Percentiles rank a stretch among this genome's conserved stretches.
phyloP scores from a whole-genome alignment of 2,113 vertebrate species.

The Microtus richardsoni region DNA sequence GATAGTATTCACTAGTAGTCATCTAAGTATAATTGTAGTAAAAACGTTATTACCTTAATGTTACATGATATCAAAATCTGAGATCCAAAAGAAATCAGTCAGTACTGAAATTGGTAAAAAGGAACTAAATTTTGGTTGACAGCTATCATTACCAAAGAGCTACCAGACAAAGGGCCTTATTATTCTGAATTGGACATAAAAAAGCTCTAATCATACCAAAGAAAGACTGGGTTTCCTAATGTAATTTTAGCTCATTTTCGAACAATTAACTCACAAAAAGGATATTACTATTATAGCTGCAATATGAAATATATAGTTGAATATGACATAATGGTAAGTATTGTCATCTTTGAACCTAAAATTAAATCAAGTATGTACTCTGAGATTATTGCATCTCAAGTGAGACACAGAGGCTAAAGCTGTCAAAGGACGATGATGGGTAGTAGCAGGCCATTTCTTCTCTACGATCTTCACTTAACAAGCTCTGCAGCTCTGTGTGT shows the following conservation, averaged over 20 bases:
- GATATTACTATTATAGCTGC: not conserved
- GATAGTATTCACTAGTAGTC: slow-evolving; percentile 6
- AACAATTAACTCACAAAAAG: slow-evolving; percentile 48
- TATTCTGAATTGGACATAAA: not conserved
- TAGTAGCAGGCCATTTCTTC: not conserved
- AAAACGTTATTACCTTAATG: slow-evolving; percentile 2
- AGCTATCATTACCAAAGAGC: not conserved
- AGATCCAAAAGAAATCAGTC: not conserved
- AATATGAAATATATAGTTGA: slow-evolving; percentile 35
- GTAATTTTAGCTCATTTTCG: slow-evolving; percentile 26
- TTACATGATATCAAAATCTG: slow-evolving; percentile 10
- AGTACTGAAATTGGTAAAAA: slow-evolving; percentile 15
- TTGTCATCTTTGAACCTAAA: slow-evolving; percentile 32
- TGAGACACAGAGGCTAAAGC: slow-evolving; percentile 32
- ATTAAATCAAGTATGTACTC: not conserved
- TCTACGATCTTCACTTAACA: not conserved
- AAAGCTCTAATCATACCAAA: not conserved
- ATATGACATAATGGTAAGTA: slow-evolving; percentile 16
- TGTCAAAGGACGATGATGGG: not conserved
- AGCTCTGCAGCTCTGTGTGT: not conserved
- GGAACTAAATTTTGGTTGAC: not conserved
- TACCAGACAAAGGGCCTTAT: slow-evolving; percentile 9
- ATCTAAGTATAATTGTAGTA: not conserved
- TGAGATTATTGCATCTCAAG: slow-evolving; percentile 27
- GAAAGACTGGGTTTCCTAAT: not conserved